A percentile compares a stretch with the other conserved stretches of the same genome.
Conservation (phyloP, 1,140 invertebrate genomes). For the Heterodera carotae region DNA sequence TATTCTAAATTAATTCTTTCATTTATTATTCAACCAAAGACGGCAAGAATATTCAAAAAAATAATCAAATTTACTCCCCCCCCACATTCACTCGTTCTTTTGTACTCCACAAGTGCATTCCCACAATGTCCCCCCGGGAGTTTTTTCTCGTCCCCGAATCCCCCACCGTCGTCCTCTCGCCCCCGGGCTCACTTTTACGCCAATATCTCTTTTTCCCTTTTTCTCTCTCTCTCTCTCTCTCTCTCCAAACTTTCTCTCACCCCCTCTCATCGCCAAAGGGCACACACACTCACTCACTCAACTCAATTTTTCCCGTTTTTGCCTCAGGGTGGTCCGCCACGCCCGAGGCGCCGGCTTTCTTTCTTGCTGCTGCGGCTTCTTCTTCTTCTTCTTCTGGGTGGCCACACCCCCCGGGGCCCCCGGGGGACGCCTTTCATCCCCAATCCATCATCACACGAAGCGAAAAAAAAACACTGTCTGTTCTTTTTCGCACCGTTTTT, state of each 20-base stretch:
- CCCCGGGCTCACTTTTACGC: background rate
- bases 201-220: too few relatives aligned
- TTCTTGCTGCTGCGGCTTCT: too few relatives aligned
- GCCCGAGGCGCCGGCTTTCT: too few relatives aligned
- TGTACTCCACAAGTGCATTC: background rate
- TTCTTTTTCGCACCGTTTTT: conserved; percentile 4
- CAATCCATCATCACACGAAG: background rate
- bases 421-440: background rate
- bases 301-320: conserved; percentile 1
- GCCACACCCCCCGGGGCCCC: too few relatives aligned
- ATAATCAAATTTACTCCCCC: background rate
- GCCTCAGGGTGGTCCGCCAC: background rate
- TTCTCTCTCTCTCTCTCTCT: too few relatives aligned
- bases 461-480: background rate
- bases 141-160: too few relatives aligned
- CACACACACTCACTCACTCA: too few relatives aligned
- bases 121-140: too few relatives aligned
- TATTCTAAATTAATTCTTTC: background rate
- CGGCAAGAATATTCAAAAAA: background rate
- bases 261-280: too few relatives aligned
- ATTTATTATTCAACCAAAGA: too few relatives aligned
- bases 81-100: background rate
- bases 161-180: too few relatives aligned
- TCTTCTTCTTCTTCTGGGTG: background rate
- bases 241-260: too few relatives aligned